Base-by-base conservation (phyloP, 1,140 invertebrate species). In the Zaprionus camerounensis region DNA sequence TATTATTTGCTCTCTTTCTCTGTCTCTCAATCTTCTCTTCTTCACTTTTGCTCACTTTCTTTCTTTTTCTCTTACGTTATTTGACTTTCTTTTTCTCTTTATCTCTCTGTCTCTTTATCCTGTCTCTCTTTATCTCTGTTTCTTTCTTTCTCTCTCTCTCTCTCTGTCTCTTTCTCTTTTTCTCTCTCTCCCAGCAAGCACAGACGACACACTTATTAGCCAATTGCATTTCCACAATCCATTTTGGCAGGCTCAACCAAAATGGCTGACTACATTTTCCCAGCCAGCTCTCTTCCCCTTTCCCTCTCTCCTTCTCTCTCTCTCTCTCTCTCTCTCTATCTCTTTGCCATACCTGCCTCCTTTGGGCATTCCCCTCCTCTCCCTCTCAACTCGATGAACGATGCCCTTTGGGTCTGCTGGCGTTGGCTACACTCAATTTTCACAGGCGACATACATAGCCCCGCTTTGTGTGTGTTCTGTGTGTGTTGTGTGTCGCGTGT, bases 381-480 rank as follows among this genome's bases (percentile, higher is more conserved):
- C 11, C 12, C 26, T 34, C 22, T 20, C 57, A 36, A 44, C 49
- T 71, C 63, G 72, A 76, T 77, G 69, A 68, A 46, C 63, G 66
- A 71, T 76, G 66, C 64, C 82, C 71, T 76, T 79, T 78, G 67
- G 63, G 44, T 68, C 17, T 24, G 49, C 36, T 75, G 51, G 58
- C 69, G 74, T 72, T 57, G 76, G 84, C 76, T 78, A 87, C 80
- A 80, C 84, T 83, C 83, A 87, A 87, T 88, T 87, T 87, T 87
- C 84, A 57, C 83, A 87, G 83, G 73, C 83, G 51, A 72, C 69
- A 41, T 17, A 72, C 69, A 41, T 17, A 17, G 61, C 59, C 13
- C 41, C 15, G 7, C 12, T 22, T 9, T 34, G 6, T 26, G 13
- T 69, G 20, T 46, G 20, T 44, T 44, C 22, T 64, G 31, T 63